Conservation (phyloP, 2,113 vertebrate species). For the Cheilinus undulatus region DNA sequence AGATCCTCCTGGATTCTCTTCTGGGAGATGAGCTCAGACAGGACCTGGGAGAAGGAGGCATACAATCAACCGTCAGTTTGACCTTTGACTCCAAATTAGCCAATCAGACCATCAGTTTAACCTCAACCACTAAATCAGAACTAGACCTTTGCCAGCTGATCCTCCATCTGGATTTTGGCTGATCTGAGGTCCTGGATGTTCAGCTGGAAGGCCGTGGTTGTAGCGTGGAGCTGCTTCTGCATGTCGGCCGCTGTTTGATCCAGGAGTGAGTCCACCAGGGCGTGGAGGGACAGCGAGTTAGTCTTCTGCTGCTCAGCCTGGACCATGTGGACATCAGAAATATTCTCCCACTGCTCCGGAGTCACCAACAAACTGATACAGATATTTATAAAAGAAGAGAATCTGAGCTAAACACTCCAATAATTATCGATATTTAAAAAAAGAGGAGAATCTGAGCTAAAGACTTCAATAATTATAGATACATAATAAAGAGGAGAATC, state of each 20-base stretch:
- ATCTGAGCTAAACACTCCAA: background rate
- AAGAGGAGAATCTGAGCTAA: too few relatives aligned
- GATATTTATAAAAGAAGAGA: background rate
- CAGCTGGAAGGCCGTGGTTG: constrained; percentile 78
- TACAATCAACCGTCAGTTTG: background rate
- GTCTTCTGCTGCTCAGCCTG: constrained; percentile 90
- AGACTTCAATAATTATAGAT: too few relatives aligned
- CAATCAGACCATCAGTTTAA: background rate
- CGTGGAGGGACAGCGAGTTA: constrained; percentile 84
- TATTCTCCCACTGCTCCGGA: constrained; percentile 87
- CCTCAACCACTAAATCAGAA: background rate
- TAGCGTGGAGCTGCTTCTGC: constrained; percentile 80
- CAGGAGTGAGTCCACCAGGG: constrained; percentile 86
- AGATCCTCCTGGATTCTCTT: constrained; percentile 86
- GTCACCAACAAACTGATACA: constrained; percentile 81
- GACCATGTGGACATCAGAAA: constrained; percentile 86
- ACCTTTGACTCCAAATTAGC: background rate
- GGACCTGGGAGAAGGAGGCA: constrained; percentile 80
- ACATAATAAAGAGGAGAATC: too few relatives aligned
- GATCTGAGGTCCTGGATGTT: constrained; percentile 86
- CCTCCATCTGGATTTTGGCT: constrained; percentile 87
- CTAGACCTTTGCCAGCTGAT: constrained; percentile 86
- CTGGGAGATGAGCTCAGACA: constrained; percentile 85
- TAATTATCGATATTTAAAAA: too few relatives aligned
- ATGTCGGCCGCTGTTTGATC: constrained; percentile 86